Conservation (phyloP, 2,797 vertebrate species). For the Hippoglossus hippoglossus region DNA sequence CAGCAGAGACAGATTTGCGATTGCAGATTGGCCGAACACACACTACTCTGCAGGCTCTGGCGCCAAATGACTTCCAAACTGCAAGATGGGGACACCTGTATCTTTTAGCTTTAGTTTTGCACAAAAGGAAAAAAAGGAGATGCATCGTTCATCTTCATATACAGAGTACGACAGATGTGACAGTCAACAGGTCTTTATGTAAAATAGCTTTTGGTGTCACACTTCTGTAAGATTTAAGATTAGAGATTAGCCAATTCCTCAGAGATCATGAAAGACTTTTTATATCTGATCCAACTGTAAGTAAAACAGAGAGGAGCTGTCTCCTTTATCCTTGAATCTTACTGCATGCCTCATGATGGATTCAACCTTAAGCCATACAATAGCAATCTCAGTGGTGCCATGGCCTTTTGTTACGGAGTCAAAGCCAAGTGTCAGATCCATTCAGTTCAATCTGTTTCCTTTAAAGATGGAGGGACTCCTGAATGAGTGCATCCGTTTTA, state of each 20-base stretch:
- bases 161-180: not conserved
- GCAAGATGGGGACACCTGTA: too few relatives aligned
- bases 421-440: slow-evolving; percentile 52
- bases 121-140: too few relatives aligned
- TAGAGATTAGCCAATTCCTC: not conserved
- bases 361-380: slow-evolving; percentile 53
- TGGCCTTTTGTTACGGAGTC: slow-evolving; percentile 60
- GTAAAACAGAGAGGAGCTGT: slow-evolving; percentile 29
- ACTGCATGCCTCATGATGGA: slow-evolving; percentile 31
- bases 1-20: too few relatives aligned
- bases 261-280: slow-evolving; percentile 1
- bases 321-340: slow-evolving; percentile 28
- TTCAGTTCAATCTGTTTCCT: slow-evolving; percentile 42
- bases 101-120: too few relatives aligned
- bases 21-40: too few relatives aligned
- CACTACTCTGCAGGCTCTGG: too few relatives aligned
- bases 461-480: slow-evolving; percentile 41
- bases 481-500: slow-evolving; percentile 33
- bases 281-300: slow-evolving; percentile 18
- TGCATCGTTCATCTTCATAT: not conserved
- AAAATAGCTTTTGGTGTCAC: not conserved
- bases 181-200: not conserved
- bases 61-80: too few relatives aligned
- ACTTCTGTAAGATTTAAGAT: not conserved
- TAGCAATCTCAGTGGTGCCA: slow-evolving; percentile 46